These are phyloP conservation scores for Solea solea DNA, from an alignment of 2,113 vertebrate genomes.

Conservation along the genomic window DNA sequence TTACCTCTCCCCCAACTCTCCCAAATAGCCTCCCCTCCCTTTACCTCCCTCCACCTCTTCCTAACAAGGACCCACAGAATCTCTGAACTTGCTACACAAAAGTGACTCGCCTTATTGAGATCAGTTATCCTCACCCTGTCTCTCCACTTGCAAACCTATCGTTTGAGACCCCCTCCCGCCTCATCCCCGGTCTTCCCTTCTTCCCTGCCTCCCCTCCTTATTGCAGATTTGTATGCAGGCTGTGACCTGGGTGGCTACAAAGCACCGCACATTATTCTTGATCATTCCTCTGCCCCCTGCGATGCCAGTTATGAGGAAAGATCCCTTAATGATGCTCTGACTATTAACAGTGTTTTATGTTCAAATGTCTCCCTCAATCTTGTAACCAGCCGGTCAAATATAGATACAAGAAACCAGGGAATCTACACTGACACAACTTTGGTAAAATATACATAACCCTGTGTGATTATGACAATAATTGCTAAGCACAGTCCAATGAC, in stretches of 20 bases:
- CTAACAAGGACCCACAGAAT: constrained; percentile 86
- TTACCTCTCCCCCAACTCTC: constrained; percentile 51
- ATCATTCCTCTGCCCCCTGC: constrained; percentile 95
- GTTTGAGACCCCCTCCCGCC: constrained; percentile 63
- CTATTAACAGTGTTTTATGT: constrained; percentile 94
- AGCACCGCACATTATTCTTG: constrained; percentile 95
- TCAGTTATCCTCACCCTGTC: constrained; percentile 73
- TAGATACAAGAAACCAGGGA: constrained; percentile 69
- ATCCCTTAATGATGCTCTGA: constrained; percentile 95
- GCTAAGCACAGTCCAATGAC: constrained; percentile 27
- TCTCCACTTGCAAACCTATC: constrained; percentile 66
- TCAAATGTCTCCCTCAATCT: constrained; percentile 87
- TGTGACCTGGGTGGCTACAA: constrained; percentile 92
- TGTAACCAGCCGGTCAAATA: constrained; percentile 77
- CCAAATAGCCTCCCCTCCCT: constrained; percentile 62
- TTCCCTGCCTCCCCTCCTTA: constrained; percentile 75
- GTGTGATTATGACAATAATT: constrained; percentile 59
- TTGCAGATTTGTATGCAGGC: constrained; percentile 96
- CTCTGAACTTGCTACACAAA: constrained; percentile 95
- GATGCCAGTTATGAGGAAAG: constrained; percentile 95
- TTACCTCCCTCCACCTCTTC: constrained; percentile 79
- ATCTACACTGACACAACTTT: constrained; percentile 67
- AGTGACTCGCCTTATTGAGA: constrained; percentile 93
- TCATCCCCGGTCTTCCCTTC: constrained; percentile 56
- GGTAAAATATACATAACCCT: constrained; percentile 65